Percentiles rank a stretch among this genome's conserved stretches.
Conservation (phyloP, 1,140 invertebrate genomes). For the Theocolax elegans region DNA sequence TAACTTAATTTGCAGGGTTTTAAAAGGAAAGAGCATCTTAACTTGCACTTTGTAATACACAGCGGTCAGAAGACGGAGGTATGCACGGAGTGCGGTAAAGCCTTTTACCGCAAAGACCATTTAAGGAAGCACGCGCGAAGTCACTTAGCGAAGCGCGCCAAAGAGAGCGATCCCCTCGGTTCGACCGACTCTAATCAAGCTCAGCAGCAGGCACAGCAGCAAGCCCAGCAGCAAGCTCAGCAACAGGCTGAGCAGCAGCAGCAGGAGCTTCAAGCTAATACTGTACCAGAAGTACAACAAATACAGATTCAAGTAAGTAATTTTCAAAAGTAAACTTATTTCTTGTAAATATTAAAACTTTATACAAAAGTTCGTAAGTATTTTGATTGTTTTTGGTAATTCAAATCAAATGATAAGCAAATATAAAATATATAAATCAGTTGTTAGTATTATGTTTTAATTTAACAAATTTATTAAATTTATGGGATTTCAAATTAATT, state of each 20-base stretch:
- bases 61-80: slow-evolving; percentile 84
- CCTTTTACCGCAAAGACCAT: slow-evolving; percentile 87
- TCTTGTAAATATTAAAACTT: too few species aligned
- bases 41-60: slow-evolving; percentile 83
- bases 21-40: slow-evolving; percentile 83
- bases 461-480: too few species aligned
- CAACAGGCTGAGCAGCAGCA: slow-evolving; percentile 57
- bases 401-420: too few species aligned
- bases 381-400: too few species aligned
- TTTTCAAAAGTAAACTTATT: too few species aligned
- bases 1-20: slow-evolving; percentile 66
- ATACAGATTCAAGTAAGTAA: slow-evolving; percentile 40
- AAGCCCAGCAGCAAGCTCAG: slow-evolving; percentile 49
- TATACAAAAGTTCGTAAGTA: too few species aligned
- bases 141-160: slow-evolving; percentile 77
- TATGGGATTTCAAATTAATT: too few species aligned
- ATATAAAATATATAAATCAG: too few species aligned
- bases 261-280: slow-evolving; percentile 48
- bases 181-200: slow-evolving; percentile 54
- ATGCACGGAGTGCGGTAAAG: slow-evolving; percentile 78
- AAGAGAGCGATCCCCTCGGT: slow-evolving; percentile 70
- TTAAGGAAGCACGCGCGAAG: slow-evolving; percentile 81
- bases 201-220: slow-evolving; percentile 53
- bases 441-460: too few species aligned
- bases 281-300: slow-evolving; percentile 45